phyloP scores from a whole-genome alignment of 2,888 invertebrate genomes.

The Chrysolina haemoptera region DNA sequence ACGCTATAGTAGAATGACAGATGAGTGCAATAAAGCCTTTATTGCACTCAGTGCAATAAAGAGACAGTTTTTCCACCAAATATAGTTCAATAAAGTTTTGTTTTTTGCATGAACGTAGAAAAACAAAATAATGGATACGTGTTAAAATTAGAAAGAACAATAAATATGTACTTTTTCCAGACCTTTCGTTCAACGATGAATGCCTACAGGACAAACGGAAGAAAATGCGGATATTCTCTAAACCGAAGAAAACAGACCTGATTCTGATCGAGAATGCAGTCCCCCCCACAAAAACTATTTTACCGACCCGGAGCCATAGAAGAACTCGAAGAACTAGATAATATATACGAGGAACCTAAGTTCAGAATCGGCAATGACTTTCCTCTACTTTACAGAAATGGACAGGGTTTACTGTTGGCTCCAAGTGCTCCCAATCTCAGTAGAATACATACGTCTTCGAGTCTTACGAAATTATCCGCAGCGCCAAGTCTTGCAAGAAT shows the following conservation, averaged over 20 bases:
- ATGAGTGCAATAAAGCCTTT: no score
- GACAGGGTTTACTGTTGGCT: constrained; percentile 33
- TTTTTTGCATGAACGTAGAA: no score
- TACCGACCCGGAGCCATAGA: constrained; percentile 53
- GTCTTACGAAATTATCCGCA: constrained; percentile 37
- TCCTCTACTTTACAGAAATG: constrained; percentile 36
- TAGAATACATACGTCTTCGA: constrained; percentile 35
- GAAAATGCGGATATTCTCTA: not conserved
- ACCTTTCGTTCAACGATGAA: not conserved
- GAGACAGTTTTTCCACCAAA: no score
- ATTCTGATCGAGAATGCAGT: constrained; percentile 9
- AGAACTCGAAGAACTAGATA: constrained; percentile 50
- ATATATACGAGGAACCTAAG: constrained; percentile 38
- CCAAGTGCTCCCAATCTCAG: constrained; percentile 42
- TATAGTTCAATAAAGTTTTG: no score
- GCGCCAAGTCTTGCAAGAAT: constrained; percentile 51
- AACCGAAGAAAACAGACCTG: not conserved
- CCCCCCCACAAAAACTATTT: constrained; percentile 47
- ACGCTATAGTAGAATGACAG: no score
- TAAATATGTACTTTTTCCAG: not conserved
- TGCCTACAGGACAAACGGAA: not conserved
- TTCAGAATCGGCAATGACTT: constrained; percentile 46
- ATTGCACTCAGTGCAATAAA: no score
- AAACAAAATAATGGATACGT: no score
- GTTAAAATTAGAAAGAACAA: no score